Evolutionary conservation across 2,888 invertebrate species (phyloP), one percentile per base, ranked within the genome.

Genomic region (Drosophila ustulata): DNA sequence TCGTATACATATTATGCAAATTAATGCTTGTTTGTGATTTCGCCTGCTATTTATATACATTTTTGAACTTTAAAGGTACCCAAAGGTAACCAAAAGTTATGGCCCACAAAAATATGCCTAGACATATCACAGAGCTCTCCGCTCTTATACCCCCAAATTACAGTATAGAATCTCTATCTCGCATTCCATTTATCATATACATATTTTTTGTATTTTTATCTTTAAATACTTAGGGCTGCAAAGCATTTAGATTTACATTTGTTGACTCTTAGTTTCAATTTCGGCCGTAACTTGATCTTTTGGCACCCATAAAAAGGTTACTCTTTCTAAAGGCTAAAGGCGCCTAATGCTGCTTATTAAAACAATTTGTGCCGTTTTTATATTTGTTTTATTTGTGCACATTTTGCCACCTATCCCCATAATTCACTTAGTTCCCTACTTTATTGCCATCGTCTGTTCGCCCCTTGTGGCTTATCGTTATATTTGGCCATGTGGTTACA

Each of bases 21-120:
- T 88, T 77, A 89, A 78, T 78, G 85, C 71, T 71, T 84, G 71
- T 66, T 78, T 85, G 69, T 78, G 85, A 89, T 87, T 89, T 78
- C 51, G 13, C 13, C 69, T 59, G 47, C 34, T 63, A 58, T 79
- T 59, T 69, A 41, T 56, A 45, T 37, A 51, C 25, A 69, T 65
- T 59, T 72, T 66, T 50, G 25, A 59, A 61, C 25, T 34, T 65
- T 55, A 55, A 73, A 52, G 46, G 32, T 56, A 43, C 26, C 49
- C 55, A 55, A 50, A 30, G 39, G 57, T 71, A 72, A 66, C 51
- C 53, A 30, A 39, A 61, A 61, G 25, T 66, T 52, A 39, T 51
- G 53, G 11, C 9, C 18, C 47, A 6, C 7, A 45, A 52, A 64
- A 37, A 32, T 45, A n/a, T 23, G 8, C 34, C 34, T 3, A 26